Percentiles rank a stretch among this genome's conserved stretches.
These are phyloP conservation scores for Chymomyza costata DNA, from an alignment of 1,140 invertebrate genomes.

Conservation along the genomic window DNA sequence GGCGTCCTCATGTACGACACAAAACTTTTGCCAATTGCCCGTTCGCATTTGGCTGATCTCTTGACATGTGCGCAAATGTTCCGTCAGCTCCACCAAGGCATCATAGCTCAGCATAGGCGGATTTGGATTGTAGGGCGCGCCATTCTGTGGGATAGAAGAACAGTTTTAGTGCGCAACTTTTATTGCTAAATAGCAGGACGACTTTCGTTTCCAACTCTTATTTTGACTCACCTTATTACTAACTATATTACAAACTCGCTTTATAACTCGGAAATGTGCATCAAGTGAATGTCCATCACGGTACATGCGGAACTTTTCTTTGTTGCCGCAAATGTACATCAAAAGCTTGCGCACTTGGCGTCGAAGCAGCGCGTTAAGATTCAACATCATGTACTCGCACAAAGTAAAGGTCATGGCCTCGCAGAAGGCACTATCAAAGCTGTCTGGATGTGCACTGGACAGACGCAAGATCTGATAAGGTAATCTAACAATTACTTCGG, in stretches of 20 bases:
- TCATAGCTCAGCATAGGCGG: slow-evolving; percentile 86
- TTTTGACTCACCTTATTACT: slow-evolving; percentile 74
- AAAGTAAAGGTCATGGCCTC: slow-evolving; percentile 89
- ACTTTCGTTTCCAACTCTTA: neutral
- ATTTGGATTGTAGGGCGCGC: slow-evolving; percentile 73
- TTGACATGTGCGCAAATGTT: slow-evolving; percentile 94
- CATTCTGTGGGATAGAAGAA: slow-evolving; percentile 31
- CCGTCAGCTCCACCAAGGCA: slow-evolving; percentile 92
- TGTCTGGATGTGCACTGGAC: slow-evolving; percentile 77
- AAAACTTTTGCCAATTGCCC: slow-evolving; percentile 96
- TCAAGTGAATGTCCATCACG: slow-evolving; percentile 93
- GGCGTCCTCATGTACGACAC: slow-evolving; percentile 84
- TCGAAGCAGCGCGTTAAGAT: slow-evolving; percentile 85
- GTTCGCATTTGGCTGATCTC: slow-evolving; percentile 94
- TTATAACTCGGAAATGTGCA: slow-evolving; percentile 84
- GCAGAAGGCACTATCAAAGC: slow-evolving; percentile 84
- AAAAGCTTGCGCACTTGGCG: slow-evolving; percentile 92
- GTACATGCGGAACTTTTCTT: slow-evolving; percentile 95
- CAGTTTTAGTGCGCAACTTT: no score
- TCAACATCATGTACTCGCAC: slow-evolving; percentile 98
- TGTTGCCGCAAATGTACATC: slow-evolving; percentile 94
- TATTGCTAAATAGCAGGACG: no score
- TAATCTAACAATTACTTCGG: slow-evolving; percentile 94
- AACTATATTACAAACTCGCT: slow-evolving; percentile 72
- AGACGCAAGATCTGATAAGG: slow-evolving; percentile 95